Percentiles rank a stretch among this genome's conserved stretches.
Conservation (phyloP, 1,140 invertebrate species). For the Augochlora pura region DNA sequence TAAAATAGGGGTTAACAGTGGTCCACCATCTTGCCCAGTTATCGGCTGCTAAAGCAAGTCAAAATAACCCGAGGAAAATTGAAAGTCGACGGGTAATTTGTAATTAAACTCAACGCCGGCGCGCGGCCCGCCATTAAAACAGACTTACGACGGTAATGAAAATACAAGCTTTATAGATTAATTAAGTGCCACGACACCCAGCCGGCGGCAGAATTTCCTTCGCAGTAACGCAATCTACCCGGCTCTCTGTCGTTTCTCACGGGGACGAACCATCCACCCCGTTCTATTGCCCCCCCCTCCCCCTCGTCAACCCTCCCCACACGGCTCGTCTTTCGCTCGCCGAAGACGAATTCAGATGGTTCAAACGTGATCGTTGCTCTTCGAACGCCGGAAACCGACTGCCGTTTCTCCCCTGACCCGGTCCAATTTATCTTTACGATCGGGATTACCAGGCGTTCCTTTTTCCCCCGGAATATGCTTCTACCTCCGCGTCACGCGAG, state of each 20-base stretch:
- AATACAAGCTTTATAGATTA: slow-evolving; percentile 44
- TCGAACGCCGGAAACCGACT: too few relatives aligned
- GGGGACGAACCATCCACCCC: too few relatives aligned
- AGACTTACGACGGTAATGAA: slow-evolving; percentile 40
- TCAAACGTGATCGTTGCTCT: too few relatives aligned
- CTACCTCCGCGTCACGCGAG: too few relatives aligned
- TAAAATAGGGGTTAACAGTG: neutral
- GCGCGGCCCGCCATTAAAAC: slow-evolving; percentile 8
- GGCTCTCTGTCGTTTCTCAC: neutral
- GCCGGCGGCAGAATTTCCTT: neutral
- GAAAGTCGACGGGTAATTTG: slow-evolving; percentile 5
- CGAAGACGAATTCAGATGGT: too few relatives aligned
- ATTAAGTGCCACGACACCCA: slow-evolving; percentile 19
- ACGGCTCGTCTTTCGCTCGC: too few relatives aligned
- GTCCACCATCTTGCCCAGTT: neutral
- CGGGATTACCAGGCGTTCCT: too few relatives aligned
- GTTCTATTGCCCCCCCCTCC: too few relatives aligned
- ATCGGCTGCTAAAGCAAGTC: neutral
- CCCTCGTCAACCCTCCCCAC: too few relatives aligned
- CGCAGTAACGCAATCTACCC: slow-evolving; percentile 2
- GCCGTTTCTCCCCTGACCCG: too few relatives aligned
- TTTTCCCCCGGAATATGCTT: too few relatives aligned
- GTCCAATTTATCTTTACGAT: too few relatives aligned
- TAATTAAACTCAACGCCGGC: slow-evolving; percentile 20
- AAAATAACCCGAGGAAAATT: neutral